phyloP scores from a whole-genome alignment of 2,888 invertebrate genomes.

The Gandaritis pyraliata region DNA sequence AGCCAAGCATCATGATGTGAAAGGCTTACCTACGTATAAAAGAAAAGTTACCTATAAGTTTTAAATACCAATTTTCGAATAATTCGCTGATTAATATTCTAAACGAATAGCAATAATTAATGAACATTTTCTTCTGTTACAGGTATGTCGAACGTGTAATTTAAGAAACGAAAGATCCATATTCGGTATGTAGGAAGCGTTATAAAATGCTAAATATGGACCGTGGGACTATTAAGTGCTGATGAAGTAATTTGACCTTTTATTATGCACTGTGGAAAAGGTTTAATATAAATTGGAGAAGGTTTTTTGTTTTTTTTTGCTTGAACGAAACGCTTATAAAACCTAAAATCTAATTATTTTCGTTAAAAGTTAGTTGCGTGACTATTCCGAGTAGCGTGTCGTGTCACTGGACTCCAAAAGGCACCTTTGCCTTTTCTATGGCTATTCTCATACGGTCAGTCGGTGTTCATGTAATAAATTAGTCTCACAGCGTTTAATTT shows the following conservation, averaged over 20 bases:
- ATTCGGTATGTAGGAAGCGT: slow-evolving; percentile 48
- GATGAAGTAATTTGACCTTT: not conserved
- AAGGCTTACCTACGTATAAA: too few species aligned
- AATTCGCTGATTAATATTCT: slow-evolving; percentile 26
- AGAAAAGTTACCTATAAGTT: too few species aligned
- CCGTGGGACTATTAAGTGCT: slow-evolving; percentile 40
- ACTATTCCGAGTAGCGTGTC: slow-evolving; percentile 12
- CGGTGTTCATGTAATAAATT: slow-evolving; percentile 40
- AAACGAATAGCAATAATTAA: slow-evolving; percentile 31
- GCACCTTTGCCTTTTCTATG: slow-evolving; percentile 13
- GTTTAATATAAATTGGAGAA: not conserved
- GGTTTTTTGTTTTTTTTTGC: too few species aligned
- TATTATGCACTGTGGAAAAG: not conserved
- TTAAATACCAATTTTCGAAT: too few species aligned
- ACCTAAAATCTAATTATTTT: too few species aligned
- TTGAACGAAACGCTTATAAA: too few species aligned
- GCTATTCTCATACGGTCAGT: slow-evolving; percentile 37
- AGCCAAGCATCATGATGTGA: too few species aligned
- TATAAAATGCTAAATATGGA: slow-evolving; percentile 37
- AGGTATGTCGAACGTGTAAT: slow-evolving; percentile 54
- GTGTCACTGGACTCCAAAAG: not conserved
- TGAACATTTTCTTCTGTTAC: slow-evolving; percentile 49
- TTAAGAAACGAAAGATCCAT: slow-evolving; percentile 33
- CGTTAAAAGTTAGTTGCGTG: slow-evolving; percentile 9
- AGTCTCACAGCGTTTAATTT: slow-evolving; percentile 39